phyloP scores from a whole-genome alignment of 2,797 vertebrate species.

The Odontamblyopus lacepedii region DNA sequence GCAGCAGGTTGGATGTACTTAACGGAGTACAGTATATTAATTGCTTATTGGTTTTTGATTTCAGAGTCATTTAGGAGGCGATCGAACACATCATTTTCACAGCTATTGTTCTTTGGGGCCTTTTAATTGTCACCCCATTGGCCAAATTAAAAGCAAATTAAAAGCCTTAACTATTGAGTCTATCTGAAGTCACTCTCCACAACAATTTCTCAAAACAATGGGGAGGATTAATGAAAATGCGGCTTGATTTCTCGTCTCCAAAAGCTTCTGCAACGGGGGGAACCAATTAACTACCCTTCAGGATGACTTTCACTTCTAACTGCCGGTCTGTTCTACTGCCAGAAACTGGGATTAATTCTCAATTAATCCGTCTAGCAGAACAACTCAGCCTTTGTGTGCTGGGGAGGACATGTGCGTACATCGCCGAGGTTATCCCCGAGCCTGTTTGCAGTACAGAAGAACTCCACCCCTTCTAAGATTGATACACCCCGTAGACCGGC shows the following conservation, averaged over 20 bases:
- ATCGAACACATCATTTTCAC: slow-evolving; percentile 73
- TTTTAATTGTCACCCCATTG: slow-evolving; percentile 80
- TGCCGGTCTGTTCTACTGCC: slow-evolving; percentile 83
- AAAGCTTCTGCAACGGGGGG: slow-evolving; percentile 79
- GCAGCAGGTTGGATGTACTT: slow-evolving; percentile 59
- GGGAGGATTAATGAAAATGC: slow-evolving; percentile 84
- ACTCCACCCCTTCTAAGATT: slow-evolving; percentile 75
- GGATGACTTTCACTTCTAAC: slow-evolving; percentile 87
- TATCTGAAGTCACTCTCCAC: slow-evolving; percentile 83
- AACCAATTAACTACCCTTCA: slow-evolving; percentile 89
- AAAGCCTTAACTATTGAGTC: slow-evolving; percentile 83
- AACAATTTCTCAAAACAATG: slow-evolving; percentile 84
- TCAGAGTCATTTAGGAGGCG: slow-evolving; percentile 72
- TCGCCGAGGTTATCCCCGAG: slow-evolving; percentile 77
- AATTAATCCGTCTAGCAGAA: slow-evolving; percentile 87
- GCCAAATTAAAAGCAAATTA: slow-evolving; percentile 85
- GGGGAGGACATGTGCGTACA: slow-evolving; percentile 82
- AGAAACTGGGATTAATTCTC: slow-evolving; percentile 88
- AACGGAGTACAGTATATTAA: slow-evolving; percentile 70
- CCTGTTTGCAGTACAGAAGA: slow-evolving; percentile 69
- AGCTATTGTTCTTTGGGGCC: slow-evolving; percentile 77
- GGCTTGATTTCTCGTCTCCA: slow-evolving; percentile 83
- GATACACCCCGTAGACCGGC: slow-evolving; percentile 78
- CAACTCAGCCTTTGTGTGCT: slow-evolving; percentile 85
- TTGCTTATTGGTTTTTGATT: slow-evolving; percentile 81